Conservation (phyloP, 2,888 invertebrate genomes). For the Heliconius cydno region DNA sequence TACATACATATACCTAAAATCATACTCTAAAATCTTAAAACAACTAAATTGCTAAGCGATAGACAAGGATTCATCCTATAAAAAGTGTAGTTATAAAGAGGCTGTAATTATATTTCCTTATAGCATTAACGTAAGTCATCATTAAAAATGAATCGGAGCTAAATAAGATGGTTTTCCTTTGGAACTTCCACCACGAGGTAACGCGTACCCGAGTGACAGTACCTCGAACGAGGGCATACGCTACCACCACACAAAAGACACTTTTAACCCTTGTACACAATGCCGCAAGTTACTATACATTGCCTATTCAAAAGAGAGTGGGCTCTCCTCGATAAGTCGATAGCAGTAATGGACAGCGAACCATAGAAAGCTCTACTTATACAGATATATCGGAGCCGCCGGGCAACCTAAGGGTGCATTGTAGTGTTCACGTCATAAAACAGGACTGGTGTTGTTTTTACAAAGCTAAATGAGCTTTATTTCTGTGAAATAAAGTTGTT, state of each 20-base stretch:
- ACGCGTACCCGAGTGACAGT: slow-evolving; percentile 67
- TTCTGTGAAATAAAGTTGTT: slow-evolving; percentile 43
- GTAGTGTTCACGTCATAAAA: slow-evolving; percentile 66
- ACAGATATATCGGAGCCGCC: slow-evolving; percentile 54
- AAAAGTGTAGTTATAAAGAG: not conserved
- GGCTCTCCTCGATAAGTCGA: not conserved
- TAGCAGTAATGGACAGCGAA: slow-evolving; percentile 56
- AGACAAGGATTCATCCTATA: not conserved
- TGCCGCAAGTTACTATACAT: slow-evolving; percentile 41
- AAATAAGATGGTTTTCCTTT: slow-evolving; percentile 49
- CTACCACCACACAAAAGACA: slow-evolving; percentile 50
- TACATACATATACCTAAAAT: too few relatives aligned
- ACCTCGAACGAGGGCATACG: slow-evolving; percentile 67
- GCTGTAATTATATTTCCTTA: slow-evolving; percentile 24
- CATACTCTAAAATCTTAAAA: not conserved
- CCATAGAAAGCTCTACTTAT: slow-evolving; percentile 44
- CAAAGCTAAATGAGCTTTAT: slow-evolving; percentile 46
- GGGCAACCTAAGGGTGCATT: slow-evolving; percentile 81
- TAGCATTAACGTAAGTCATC: slow-evolving; percentile 36
- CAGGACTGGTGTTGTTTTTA: slow-evolving; percentile 51
- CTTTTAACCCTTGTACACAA: not conserved
- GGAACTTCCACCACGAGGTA: slow-evolving; percentile 53
- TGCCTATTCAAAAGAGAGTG: slow-evolving; percentile 20
- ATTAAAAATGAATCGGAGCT: slow-evolving; percentile 46
- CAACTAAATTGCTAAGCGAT: not conserved